Conservation (phyloP, 2,113 vertebrate species). For the Poecile atricapillus region DNA sequence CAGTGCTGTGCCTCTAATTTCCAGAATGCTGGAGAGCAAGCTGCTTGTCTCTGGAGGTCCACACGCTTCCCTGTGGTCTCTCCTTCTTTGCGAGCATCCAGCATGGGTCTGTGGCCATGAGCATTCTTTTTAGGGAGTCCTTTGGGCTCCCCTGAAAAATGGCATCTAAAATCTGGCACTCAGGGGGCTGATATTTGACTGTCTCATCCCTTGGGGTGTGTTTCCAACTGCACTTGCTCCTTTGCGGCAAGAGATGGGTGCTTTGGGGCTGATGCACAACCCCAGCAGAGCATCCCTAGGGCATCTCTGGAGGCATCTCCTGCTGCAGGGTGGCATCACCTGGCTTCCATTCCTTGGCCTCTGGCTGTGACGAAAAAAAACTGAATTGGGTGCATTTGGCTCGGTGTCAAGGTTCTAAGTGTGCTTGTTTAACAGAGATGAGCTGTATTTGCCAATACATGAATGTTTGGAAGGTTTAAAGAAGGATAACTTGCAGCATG, state of each 20-base stretch:
- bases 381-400: not conserved
- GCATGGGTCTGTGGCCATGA: not conserved
- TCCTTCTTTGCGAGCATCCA: not conserved
- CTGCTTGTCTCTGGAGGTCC: not conserved
- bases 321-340: fast-evolving
- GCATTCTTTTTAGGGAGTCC: not conserved
- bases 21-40: not conserved
- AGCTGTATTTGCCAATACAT: not conserved
- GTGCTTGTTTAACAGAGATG: not conserved
- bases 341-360: not conserved
- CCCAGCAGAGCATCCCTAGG: not conserved
- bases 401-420: not conserved
- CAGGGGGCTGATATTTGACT: not conserved
- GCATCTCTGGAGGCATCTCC: not conserved
- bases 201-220: not conserved
- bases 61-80: not conserved
- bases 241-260: not conserved
- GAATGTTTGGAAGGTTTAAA: not conserved
- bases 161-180: not conserved
- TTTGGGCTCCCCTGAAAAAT: not conserved
- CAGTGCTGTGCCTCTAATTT: not conserved
- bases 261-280: not conserved
- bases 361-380: not conserved
- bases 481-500: not conserved
- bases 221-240: not conserved